These are phyloP conservation scores for Sipha flava DNA, from an alignment of 1,140 invertebrate genomes.

Conservation along the genomic window DNA sequence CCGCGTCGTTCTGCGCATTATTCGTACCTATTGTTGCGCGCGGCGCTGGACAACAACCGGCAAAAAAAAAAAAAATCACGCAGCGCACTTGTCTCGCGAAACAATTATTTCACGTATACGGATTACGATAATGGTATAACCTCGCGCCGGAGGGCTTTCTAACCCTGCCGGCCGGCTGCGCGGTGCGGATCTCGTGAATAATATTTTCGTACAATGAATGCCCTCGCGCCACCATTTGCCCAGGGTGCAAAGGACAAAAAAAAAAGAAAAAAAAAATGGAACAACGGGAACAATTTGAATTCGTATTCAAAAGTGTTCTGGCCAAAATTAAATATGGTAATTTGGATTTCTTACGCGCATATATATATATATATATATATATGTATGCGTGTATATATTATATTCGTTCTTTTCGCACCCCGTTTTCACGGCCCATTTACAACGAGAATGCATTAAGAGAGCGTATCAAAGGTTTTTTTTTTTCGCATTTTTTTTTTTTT, in stretches of 20 bases:
- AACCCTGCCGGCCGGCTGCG: not conserved
- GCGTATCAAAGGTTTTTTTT: not conserved
- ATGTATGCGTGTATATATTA: not conserved
- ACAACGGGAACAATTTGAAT: not conserved
- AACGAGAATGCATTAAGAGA: not conserved
- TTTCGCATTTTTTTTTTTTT: not conserved
- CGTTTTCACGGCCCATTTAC: conserved; percentile 22
- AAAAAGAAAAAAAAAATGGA: not conserved
- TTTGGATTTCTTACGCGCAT: not conserved
- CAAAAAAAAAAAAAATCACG: not conserved
- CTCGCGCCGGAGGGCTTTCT: not conserved
- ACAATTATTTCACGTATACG: not conserved
- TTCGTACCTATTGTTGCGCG: not conserved
- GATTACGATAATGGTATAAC: not conserved
- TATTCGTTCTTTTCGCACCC: not conserved
- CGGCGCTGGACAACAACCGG: not conserved
- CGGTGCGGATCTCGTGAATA: not conserved
- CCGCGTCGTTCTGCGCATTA: not conserved
- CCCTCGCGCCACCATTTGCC: not conserved
- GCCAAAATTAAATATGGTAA: conserved; percentile 15
- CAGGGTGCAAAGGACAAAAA: not conserved
- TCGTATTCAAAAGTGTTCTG: not conserved
- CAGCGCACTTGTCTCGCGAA: not conserved
- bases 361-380: too few species aligned
- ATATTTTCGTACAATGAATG: not conserved